phyloP scores from a whole-genome alignment of 2,113 vertebrate species.

The Columbina picui region DNA sequence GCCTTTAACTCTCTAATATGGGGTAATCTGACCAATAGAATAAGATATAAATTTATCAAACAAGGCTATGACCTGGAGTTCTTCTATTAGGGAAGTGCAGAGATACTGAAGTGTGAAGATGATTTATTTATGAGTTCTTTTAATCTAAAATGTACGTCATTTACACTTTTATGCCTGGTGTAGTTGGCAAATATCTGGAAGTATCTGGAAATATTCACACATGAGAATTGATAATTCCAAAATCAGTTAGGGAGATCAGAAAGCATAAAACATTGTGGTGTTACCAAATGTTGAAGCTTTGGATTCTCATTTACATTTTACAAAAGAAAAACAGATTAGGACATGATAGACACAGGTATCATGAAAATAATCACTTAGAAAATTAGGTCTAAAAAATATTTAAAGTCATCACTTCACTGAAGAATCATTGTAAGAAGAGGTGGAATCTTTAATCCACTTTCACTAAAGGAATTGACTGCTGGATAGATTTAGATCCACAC shows the following conservation, averaged over 20 bases:
- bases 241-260: conserved; percentile 32
- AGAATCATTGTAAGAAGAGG: not conserved
- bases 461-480: not conserved
- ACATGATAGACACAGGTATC: not conserved
- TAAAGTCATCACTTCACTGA: not conserved
- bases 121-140: conserved; percentile 50
- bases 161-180: conserved; percentile 5
- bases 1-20: not conserved
- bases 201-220: not conserved
- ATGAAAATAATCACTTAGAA: not conserved
- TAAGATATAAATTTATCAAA: not conserved
- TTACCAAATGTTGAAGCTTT: conserved; percentile 18
- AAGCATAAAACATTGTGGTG: conserved; percentile 37
- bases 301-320: not conserved
- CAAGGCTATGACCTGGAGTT: not conserved
- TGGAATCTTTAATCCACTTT: not conserved
- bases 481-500: not conserved
- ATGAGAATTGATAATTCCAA: not conserved
- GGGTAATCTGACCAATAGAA: not conserved
- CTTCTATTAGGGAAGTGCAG: not conserved
- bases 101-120: not conserved
- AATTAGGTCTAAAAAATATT: not conserved
- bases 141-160: conserved; percentile 41
- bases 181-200: not conserved
- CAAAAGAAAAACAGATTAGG: not conserved